Evolutionary conservation across 2,113 vertebrate species (phyloP).

Genomic region (Amphilophus citrinellus): DNA sequence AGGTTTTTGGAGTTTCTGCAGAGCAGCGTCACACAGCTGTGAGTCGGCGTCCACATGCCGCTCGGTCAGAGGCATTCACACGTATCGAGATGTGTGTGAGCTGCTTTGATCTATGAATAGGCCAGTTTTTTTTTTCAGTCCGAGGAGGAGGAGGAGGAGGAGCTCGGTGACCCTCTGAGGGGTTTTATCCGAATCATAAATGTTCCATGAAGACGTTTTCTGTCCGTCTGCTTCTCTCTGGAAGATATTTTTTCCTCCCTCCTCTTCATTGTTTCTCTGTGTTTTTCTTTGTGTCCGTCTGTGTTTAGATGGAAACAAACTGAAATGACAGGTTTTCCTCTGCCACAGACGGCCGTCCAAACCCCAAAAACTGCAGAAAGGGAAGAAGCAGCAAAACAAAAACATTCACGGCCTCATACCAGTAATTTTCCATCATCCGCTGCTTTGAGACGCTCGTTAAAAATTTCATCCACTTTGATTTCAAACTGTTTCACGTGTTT

Average conservation of each 20-base stretch:
- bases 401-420: neutral
- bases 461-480: neutral
- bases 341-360: neutral
- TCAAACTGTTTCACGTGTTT: neutral
- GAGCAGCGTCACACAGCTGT: neutral
- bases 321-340: neutral
- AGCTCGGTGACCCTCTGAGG: conserved; percentile 33
- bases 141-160: conserved; percentile 9
- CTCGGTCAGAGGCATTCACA: neutral
- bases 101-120: conserved; percentile 62
- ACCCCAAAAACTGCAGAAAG: neutral
- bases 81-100: conserved; percentile 20
- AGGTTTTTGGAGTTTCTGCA: neutral
- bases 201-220: conserved; percentile 1
- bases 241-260: neutral
- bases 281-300: neutral
- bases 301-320: neutral
- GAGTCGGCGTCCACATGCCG: neutral
- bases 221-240: neutral
- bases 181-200: conserved; percentile 5
- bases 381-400: too few relatives aligned
- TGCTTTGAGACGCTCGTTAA: neutral
- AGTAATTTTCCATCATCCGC: neutral
- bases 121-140: neutral
- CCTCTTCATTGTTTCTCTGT: neutral